Conservation (phyloP, 64 coral and sea anemone species). For the Anthopleura sola region DNA sequence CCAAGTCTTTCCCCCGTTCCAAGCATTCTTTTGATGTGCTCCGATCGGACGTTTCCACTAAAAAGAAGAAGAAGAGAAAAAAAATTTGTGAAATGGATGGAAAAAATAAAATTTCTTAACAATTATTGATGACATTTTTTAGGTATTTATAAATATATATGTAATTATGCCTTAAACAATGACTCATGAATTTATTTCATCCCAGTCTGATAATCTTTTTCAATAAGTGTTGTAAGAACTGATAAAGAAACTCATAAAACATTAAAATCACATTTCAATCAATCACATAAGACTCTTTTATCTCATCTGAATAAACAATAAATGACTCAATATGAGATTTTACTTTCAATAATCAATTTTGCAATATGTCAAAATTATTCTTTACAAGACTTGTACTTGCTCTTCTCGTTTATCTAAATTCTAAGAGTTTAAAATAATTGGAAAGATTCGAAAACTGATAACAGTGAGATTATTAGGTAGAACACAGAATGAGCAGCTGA, state of each 20-base stretch:
- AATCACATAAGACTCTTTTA: neutral
- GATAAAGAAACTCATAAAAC: neutral
- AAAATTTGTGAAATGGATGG: neutral
- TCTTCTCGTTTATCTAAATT: neutral
- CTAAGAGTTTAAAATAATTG: neutral
- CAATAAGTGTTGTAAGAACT: neutral
- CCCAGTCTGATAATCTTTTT: neutral
- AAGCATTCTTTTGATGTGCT: constrained; percentile 55
- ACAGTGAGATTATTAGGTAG: neutral
- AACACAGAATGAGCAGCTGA: neutral
- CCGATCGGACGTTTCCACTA: constrained; percentile 64
- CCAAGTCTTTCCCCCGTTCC: constrained; percentile 28
- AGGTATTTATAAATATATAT: neutral
- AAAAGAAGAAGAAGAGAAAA: neutral
- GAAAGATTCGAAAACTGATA: neutral
- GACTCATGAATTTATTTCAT: neutral
- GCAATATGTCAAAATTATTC: neutral
- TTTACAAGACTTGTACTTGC: neutral
- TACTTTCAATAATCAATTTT: neutral
- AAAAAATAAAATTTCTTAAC: neutral
- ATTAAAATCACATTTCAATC: neutral
- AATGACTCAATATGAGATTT: neutral
- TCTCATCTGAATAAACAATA: constrained; percentile 3
- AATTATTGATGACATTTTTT: neutral
- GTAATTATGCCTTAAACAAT: neutral